phyloP scores from a whole-genome alignment of 1,140 invertebrate species.

The Panagrolaimus sp. region DNA sequence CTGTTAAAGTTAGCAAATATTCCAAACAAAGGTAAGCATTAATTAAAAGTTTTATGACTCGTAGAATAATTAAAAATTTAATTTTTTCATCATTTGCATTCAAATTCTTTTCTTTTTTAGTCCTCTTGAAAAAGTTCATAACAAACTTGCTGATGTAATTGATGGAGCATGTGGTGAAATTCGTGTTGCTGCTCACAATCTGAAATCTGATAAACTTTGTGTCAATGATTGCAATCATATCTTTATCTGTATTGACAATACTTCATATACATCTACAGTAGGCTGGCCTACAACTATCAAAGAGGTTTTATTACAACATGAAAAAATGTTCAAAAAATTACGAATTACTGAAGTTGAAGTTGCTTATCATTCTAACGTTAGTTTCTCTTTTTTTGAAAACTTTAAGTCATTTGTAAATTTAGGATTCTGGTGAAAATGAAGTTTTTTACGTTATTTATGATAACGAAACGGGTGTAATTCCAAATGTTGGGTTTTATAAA shows the following conservation, averaged over 20 bases:
- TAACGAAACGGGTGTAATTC: constrained; percentile 56
- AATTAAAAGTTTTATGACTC: too few relatives aligned
- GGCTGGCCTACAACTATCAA: not conserved
- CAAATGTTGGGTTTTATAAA: constrained; percentile 44
- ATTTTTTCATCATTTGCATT: too few relatives aligned
- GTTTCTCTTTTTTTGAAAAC: not conserved
- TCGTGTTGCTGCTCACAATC: constrained; percentile 67
- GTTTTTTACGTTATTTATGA: constrained; percentile 45
- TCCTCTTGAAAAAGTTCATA: constrained; percentile 29
- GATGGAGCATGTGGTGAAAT: constrained; percentile 95
- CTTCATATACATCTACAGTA: constrained; percentile 55
- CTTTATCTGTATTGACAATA: constrained; percentile 81
- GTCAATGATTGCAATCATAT: constrained; percentile 95
- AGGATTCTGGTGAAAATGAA: constrained; percentile 8
- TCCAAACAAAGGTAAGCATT: not conserved
- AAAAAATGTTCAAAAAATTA: constrained; percentile 3
- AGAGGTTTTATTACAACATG: not conserved
- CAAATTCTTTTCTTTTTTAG: too few relatives aligned
- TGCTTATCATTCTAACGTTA: not conserved
- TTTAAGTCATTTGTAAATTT: not conserved
- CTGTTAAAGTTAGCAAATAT: constrained; percentile 35
- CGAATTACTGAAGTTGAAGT: not conserved
- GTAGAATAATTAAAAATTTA: constrained; percentile 7
- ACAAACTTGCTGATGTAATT: constrained; percentile 65
- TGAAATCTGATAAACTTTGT: constrained; percentile 22